phyloP scores from a whole-genome alignment of 2,888 invertebrate species.

The Leucoptera coffeella region DNA sequence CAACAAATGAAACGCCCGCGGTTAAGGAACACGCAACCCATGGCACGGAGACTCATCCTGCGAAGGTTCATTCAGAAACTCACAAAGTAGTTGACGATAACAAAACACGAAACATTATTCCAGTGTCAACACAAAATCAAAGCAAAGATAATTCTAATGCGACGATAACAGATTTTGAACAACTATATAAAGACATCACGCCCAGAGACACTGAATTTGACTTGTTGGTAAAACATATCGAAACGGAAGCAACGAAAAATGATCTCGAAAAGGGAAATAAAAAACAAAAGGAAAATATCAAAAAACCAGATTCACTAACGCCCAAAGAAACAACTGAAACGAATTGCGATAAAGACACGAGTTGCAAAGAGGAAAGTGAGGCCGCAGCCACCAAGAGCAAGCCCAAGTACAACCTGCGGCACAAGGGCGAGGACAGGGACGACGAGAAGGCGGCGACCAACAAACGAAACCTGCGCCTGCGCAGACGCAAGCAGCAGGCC shows the following conservation, averaged over 20 bases:
- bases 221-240: conserved; percentile 14
- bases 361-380: conserved; percentile 2
- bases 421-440: conserved; percentile 10
- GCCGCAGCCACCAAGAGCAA: conserved; percentile 1
- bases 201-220: conserved; percentile 33
- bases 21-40: too few species aligned
- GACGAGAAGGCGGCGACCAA: conserved; percentile 9
- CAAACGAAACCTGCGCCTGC: conserved; percentile 20
- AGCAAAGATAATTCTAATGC: too few species aligned
- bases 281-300: conserved; percentile 6
- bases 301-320: conserved; percentile 4
- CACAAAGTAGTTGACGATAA: not conserved
- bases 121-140: too few species aligned
- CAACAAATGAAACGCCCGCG: too few species aligned
- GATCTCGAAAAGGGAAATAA: conserved; percentile 5
- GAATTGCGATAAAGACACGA: conserved; percentile 26
- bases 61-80: too few species aligned
- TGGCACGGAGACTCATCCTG: too few species aligned
- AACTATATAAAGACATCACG: conserved; percentile 27
- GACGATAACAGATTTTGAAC: conserved; percentile 37
- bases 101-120: too few species aligned
- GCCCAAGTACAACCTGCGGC: conserved; percentile 19
- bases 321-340: conserved; percentile 12
- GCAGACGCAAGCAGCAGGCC: conserved; percentile 14
- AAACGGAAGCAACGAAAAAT: not conserved